phyloP scores from a whole-genome alignment of 2,888 invertebrate species.

The Caenorhabditis sp. region DNA sequence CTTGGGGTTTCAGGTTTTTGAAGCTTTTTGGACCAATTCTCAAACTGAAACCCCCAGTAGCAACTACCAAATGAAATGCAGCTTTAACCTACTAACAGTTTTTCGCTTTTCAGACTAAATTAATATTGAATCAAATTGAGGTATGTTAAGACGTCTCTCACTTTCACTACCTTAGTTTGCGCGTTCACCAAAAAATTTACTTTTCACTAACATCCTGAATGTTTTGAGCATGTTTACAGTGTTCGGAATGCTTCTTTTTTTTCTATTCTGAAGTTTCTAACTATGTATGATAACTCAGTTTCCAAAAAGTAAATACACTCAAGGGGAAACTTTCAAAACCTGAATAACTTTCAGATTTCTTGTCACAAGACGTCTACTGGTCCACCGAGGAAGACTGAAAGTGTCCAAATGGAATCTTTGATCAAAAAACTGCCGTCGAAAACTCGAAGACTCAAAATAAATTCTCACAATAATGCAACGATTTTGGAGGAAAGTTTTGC shows the following conservation, averaged over 20 bases:
- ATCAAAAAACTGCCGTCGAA: conserved; percentile 35
- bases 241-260: not conserved
- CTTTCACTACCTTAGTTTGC: not conserved
- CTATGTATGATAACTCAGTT: not conserved
- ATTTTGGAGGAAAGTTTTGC: conserved; percentile 40
- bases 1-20: not conserved
- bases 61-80: not conserved
- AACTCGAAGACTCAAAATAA: conserved; percentile 25
- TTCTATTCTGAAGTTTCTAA: not conserved
- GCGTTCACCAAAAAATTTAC: not conserved
- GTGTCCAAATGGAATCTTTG: conserved; percentile 51
- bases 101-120: conserved; percentile 34
- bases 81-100: conserved; percentile 9
- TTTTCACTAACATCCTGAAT: not conserved
- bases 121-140: conserved; percentile 29
- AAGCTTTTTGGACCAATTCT: not conserved
- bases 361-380: conserved; percentile 46
- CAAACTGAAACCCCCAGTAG: not conserved
- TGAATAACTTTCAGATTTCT: conserved; percentile 27
- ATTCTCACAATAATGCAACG: conserved; percentile 26
- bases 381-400: conserved; percentile 26
- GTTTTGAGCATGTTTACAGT: conserved; percentile 1
- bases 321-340: not conserved
- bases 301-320: not conserved
- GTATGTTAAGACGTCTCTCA: conserved; percentile 10